Evolutionary conservation across 2,113 vertebrate genomes (phyloP).

Genomic region (Thamnaconus septentrionalis): DNA sequence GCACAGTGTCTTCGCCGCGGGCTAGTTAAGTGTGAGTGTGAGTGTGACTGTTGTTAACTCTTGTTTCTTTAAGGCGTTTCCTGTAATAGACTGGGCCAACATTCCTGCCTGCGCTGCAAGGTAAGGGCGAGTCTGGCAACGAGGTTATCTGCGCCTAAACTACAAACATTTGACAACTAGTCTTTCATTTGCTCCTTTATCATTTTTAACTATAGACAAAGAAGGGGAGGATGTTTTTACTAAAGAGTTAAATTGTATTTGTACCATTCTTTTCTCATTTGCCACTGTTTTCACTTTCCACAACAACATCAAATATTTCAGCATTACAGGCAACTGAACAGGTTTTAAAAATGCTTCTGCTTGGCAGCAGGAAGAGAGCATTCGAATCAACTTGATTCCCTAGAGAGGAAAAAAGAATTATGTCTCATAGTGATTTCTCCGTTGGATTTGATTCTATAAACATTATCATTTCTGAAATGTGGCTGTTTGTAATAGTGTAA

Average conservation of each 20-base stretch:
- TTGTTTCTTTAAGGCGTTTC: slow-evolving; percentile 82
- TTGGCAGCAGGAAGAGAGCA: too few species aligned
- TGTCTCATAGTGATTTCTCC: too few species aligned
- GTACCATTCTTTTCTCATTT: background rate
- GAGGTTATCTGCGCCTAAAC: background rate
- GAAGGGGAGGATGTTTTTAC: too few species aligned
- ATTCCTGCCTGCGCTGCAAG: slow-evolving; percentile 98
- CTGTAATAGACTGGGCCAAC: slow-evolving; percentile 94
- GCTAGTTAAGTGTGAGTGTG: background rate
- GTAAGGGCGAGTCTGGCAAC: slow-evolving; percentile 64
- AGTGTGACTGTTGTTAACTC: background rate
- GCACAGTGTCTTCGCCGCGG: background rate
- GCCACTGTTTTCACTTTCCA: background rate
- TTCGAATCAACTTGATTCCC: too few species aligned
- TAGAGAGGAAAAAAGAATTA: too few species aligned
- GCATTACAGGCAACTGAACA: background rate
- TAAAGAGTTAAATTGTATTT: too few species aligned
- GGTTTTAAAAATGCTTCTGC: too few species aligned
- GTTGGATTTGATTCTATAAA: too few species aligned
- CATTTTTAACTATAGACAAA: too few species aligned
- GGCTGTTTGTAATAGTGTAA: background rate
- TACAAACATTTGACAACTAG: background rate
- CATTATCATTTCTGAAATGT: background rate
- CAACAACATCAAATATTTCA: background rate
- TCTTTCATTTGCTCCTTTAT: too few species aligned